A percentile compares a stretch with the other conserved stretches of the same genome.
These are phyloP conservation scores for Catocala nupta DNA, from an alignment of 2,888 invertebrate species.

Conservation along the genomic window DNA sequence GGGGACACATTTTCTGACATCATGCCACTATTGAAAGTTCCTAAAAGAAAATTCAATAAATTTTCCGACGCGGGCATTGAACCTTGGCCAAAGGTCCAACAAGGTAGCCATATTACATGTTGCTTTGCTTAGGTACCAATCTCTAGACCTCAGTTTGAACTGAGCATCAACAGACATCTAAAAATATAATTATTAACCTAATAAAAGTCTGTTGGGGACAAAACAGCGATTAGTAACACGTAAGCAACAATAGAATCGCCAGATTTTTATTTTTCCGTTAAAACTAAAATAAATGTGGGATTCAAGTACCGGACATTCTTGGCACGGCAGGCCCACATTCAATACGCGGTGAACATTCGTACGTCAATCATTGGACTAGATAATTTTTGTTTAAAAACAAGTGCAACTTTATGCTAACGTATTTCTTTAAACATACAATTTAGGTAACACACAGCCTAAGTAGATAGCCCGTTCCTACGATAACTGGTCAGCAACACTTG, in stretches of 20 bases:
- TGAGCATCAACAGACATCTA: neutral
- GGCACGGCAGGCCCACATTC: conserved; percentile 60
- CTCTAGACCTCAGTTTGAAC: neutral
- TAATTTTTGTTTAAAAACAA: conserved; percentile 21
- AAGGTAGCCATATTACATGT: neutral
- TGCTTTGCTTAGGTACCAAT: too few species aligned
- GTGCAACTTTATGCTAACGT: too few species aligned
- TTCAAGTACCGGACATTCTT: conserved; percentile 71
- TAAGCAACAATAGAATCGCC: conserved; percentile 39
- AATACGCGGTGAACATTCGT: conserved; percentile 45
- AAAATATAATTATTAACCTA: conserved; percentile 30
- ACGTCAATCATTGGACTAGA: conserved; percentile 47
- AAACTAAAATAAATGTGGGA: conserved; percentile 58
- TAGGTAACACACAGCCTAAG: too few species aligned
- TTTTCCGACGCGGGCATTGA: too few species aligned
- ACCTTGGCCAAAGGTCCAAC: too few species aligned
- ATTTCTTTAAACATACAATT: too few species aligned
- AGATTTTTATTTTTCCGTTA: conserved; percentile 48
- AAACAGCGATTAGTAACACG: conserved; percentile 39
- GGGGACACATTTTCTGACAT: too few species aligned
- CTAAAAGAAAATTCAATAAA: too few species aligned
- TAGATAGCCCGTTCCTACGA: too few species aligned
- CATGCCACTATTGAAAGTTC: too few species aligned
- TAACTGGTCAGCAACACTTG: too few species aligned
- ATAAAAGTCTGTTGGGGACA: conserved; percentile 38